A percentile compares a stretch with the other conserved stretches of the same genome.
These are phyloP conservation scores for Peromyscus leucopus DNA, from an alignment of 2,113 vertebrate species.

Conservation along the genomic window DNA sequence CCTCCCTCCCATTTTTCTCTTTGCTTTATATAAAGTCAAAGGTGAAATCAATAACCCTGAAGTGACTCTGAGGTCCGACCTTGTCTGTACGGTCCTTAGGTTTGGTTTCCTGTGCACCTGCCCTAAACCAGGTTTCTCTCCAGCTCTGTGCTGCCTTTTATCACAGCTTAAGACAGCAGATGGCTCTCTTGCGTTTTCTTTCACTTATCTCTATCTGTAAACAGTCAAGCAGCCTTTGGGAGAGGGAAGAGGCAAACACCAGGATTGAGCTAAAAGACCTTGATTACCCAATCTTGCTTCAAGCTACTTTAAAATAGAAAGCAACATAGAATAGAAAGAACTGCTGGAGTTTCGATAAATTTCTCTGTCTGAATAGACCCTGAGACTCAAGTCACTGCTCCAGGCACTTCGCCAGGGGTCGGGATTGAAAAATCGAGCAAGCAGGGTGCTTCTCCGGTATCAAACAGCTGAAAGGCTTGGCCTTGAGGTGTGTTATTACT, in stretches of 20 bases:
- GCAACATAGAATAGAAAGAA: neutral
- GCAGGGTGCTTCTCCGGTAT: neutral
- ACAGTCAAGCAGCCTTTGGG: constrained; percentile 83
- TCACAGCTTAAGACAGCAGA: constrained; percentile 96
- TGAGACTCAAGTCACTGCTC: neutral
- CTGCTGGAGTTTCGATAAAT: constrained; percentile 20
- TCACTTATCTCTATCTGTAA: constrained; percentile 85
- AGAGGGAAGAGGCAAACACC: constrained; percentile 68
- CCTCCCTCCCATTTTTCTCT: neutral
- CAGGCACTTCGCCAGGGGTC: neutral
- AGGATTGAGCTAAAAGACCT: constrained; percentile 69
- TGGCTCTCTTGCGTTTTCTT: constrained; percentile 99
- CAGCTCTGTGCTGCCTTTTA: constrained; percentile 84
- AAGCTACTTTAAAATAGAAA: constrained; percentile 6
- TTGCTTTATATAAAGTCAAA: neutral
- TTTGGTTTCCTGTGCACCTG: neutral
- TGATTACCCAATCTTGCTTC: constrained; percentile 46
- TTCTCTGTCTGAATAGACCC: neutral
- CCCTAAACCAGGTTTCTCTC: constrained; percentile 30
- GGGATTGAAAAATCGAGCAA: neutral
- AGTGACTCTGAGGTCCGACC: neutral
- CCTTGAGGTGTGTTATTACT: constrained; percentile 50
- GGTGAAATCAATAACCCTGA: neutral
- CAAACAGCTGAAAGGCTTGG: constrained; percentile 56
- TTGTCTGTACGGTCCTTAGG: neutral